phyloP scores from a whole-genome alignment of 2,888 invertebrate species.

The Seira ritae region DNA sequence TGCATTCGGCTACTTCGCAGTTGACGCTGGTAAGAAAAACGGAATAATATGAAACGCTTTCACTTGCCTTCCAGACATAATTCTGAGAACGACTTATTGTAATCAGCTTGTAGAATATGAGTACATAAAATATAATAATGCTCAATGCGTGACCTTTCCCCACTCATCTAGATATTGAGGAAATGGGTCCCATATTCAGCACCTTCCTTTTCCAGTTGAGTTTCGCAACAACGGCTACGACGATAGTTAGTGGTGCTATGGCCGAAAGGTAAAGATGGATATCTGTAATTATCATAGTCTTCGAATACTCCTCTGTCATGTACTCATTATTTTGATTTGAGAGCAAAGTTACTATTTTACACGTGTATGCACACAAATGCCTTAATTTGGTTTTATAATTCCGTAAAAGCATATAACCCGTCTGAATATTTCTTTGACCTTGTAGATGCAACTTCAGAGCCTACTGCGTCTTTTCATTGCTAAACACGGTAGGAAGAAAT shows the following conservation, averaged over 20 bases:
- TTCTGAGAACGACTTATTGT: not conserved
- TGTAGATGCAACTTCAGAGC: conserved; percentile 91
- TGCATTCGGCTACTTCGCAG: conserved; percentile 88
- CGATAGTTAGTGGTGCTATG: conserved; percentile 96
- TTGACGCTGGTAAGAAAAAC: conserved; percentile 80
- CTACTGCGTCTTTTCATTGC: conserved; percentile 91
- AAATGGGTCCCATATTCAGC: conserved; percentile 91
- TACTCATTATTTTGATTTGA: too few relatives aligned
- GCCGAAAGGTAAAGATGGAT: conserved; percentile 84
- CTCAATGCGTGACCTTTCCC: not conserved
- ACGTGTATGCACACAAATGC: too few relatives aligned
- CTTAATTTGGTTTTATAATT: too few relatives aligned
- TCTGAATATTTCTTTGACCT: conserved; percentile 68
- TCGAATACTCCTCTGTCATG: too few relatives aligned
- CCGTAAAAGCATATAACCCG: too few relatives aligned
- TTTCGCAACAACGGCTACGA: conserved; percentile 93
- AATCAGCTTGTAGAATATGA: not conserved
- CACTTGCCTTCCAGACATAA: not conserved
- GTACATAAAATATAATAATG: not conserved
- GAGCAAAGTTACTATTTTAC: too few relatives aligned
- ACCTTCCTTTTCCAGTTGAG: conserved; percentile 93
- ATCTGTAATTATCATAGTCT: too few relatives aligned
- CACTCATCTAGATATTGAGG: conserved; percentile 76
- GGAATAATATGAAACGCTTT: conserved; percentile 8
- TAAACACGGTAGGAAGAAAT: conserved; percentile 81